These are phyloP conservation scores for Scaptomyza polygonia DNA, from an alignment of 2,888 invertebrate genomes.

Conservation along the genomic window DNA sequence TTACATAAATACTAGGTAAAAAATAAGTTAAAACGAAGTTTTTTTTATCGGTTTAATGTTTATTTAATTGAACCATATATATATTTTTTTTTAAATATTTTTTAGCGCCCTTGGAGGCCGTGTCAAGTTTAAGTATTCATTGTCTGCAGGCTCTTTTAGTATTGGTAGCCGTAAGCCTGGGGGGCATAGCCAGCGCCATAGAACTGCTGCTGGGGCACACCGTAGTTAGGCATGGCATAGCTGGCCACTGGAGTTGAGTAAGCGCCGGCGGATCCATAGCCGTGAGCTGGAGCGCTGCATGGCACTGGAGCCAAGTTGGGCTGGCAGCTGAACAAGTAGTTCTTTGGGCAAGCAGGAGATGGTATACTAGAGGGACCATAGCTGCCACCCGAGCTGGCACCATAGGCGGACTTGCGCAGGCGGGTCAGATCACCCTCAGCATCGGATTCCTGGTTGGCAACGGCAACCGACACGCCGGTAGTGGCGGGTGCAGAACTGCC, in stretches of 20 bases:
- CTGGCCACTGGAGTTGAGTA: conserved; percentile 77
- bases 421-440: conserved; percentile 67
- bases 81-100: conserved; percentile 61
- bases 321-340: conserved; percentile 78
- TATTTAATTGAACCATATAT: conserved; percentile 48
- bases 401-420: conserved; percentile 76
- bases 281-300: conserved; percentile 61
- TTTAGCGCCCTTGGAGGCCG: too few species aligned
- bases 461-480: conserved; percentile 13
- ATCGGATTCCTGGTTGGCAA: conserved; percentile 45
- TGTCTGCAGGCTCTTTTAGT: too few species aligned
- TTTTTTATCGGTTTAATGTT: not conserved
- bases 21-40: too few species aligned
- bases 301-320: conserved; percentile 78
- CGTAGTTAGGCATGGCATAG: conserved; percentile 66
- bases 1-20: not conserved
- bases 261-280: conserved; percentile 72
- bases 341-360: conserved; percentile 78
- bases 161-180: conserved; percentile 60
- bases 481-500: conserved; percentile 14
- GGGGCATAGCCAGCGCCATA: conserved; percentile 59
- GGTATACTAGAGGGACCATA: conserved; percentile 64
- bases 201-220: conserved; percentile 63
- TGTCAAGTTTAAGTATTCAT: too few species aligned
- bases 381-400: conserved; percentile 58